These are phyloP conservation scores for Megamerina dolium DNA, from an alignment of 2,888 invertebrate species.

Conservation along the genomic window DNA sequence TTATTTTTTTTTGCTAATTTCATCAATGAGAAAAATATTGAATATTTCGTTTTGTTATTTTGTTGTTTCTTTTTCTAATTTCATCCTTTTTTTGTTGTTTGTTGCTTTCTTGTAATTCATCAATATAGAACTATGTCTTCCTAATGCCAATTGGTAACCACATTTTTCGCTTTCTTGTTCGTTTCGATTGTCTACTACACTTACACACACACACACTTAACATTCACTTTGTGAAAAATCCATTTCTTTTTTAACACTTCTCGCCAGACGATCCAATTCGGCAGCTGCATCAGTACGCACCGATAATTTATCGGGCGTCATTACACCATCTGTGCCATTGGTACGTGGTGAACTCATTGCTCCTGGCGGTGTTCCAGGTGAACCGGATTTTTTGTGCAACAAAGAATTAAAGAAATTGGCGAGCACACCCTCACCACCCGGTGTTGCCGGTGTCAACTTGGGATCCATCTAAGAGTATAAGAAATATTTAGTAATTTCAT, in stretches of 20 bases:
- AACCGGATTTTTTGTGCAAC: conserved; percentile 86
- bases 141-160: too few relatives aligned
- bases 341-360: conserved; percentile 45
- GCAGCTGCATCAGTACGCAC: conserved; percentile 88
- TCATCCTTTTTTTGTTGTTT: too few relatives aligned
- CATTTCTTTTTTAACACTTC: conserved; percentile 53
- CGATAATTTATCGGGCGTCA: conserved; percentile 62
- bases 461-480: conserved; percentile 58
- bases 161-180: too few relatives aligned
- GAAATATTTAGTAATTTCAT: neutral
- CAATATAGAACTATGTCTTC: too few relatives aligned
- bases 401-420: conserved; percentile 98
- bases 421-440: conserved; percentile 85
- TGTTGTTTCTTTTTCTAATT: too few relatives aligned
- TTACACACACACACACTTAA: too few relatives aligned
- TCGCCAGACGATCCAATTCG: conserved; percentile 82
- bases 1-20: too few relatives aligned
- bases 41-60: too few relatives aligned
- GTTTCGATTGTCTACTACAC: too few relatives aligned
- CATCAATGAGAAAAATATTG: too few relatives aligned
- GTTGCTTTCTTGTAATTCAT: too few relatives aligned
- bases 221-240: conserved; percentile 50
- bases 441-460: conserved; percentile 67
- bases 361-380: conserved; percentile 54
- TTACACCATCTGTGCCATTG: conserved; percentile 41